Evolutionary conservation across 1,140 invertebrate genomes (phyloP).

Genomic region (Agrypnia vestita): DNA sequence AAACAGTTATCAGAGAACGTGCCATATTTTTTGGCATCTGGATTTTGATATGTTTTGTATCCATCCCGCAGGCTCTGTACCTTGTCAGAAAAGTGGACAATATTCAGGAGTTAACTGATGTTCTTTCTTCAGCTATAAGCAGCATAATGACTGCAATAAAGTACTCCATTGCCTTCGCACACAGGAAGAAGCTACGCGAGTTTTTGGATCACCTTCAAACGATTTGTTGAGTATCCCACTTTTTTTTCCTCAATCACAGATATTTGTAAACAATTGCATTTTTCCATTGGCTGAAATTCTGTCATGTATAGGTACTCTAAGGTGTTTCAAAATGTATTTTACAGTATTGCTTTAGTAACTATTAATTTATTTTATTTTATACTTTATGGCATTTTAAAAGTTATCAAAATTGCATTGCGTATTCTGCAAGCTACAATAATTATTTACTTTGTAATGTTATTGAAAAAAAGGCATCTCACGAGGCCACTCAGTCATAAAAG

Average conservation of each 20-base stretch:
- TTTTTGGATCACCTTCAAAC: slow-evolving; percentile 7
- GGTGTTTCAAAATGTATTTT: too few species aligned
- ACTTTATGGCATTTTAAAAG: too few species aligned
- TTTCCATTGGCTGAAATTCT: too few species aligned
- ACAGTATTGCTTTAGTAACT: too few species aligned
- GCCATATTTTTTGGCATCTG: neutral
- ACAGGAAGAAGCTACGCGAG: slow-evolving; percentile 2
- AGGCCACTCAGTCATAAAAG: too few species aligned
- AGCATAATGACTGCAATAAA: neutral
- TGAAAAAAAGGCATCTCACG: too few species aligned
- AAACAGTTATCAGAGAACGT: neutral
- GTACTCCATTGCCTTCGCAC: neutral
- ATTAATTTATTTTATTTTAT: too few species aligned
- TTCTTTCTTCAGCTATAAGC: neutral
- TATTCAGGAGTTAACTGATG: slow-evolving; percentile 20
- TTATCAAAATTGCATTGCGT: too few species aligned
- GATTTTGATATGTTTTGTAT: neutral
- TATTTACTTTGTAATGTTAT: too few species aligned
- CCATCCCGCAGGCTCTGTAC: slow-evolving; percentile 5
- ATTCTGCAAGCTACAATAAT: too few species aligned
- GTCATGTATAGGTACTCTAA: too few species aligned
- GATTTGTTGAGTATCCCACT: neutral
- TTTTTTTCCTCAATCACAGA: neutral
- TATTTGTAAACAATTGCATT: neutral
- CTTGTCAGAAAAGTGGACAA: neutral